phyloP scores from a whole-genome alignment of 2,797 vertebrate species.

The Channa striata region DNA sequence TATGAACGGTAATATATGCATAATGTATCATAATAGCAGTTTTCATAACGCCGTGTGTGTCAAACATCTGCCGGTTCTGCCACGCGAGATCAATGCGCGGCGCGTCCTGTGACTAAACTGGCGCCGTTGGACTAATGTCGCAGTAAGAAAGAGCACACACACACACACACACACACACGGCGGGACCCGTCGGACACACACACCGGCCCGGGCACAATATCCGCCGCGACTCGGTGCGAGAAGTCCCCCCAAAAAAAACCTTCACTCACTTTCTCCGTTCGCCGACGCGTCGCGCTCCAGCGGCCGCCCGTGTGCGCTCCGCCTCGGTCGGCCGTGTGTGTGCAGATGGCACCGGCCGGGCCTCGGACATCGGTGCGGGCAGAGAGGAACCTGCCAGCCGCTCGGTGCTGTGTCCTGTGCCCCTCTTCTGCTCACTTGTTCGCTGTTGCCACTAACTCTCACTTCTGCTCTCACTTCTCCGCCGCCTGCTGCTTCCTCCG shows the following conservation, averaged over 20 bases:
- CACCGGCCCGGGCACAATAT: too few species aligned
- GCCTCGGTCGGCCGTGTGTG: constrained; percentile 46
- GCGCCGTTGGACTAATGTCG: constrained; percentile 72
- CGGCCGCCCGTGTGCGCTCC: constrained; percentile 36
- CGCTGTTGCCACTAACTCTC: constrained; percentile 53
- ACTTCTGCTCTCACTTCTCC: constrained; percentile 42
- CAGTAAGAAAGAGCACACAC: constrained; percentile 55
- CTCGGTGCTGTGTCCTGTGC: constrained; percentile 63
- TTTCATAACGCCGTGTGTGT: not conserved
- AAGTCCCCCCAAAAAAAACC: too few species aligned
- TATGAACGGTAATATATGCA: too few species aligned
- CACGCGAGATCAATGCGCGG: constrained; percentile 64
- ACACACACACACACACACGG: too few species aligned
- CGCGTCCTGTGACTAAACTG: constrained; percentile 71
- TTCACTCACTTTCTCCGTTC: constrained; percentile 57
- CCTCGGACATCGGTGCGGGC: constrained; percentile 65
- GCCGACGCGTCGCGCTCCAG: constrained; percentile 27
- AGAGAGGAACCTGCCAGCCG: constrained; percentile 38
- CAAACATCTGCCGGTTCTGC: constrained; percentile 62
- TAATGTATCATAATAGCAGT: not conserved
- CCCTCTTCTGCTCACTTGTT: constrained; percentile 39
- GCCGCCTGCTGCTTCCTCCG: constrained; percentile 49
- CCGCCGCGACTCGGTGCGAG: too few species aligned
- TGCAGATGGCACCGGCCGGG: constrained; percentile 57
- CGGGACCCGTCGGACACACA: too few species aligned